Percentiles rank a stretch among this genome's conserved stretches.
Conservation (phyloP, 1,140 invertebrate species). For the Pseudomyrmex gracilis region DNA sequence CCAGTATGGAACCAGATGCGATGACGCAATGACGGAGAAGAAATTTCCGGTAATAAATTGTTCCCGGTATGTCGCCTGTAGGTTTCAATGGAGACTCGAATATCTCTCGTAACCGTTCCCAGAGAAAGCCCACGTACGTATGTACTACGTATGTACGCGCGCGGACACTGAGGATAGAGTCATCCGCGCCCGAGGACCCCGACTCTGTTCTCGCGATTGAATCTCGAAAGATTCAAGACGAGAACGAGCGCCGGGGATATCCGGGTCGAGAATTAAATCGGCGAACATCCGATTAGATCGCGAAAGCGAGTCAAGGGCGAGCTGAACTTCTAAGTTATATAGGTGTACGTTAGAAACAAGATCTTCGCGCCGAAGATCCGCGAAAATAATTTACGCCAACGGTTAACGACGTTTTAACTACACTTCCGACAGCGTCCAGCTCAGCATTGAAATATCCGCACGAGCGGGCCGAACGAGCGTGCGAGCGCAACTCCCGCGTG, state of each 20-base stretch:
- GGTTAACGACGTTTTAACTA: conserved; percentile 47
- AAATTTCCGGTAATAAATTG: conserved; percentile 76
- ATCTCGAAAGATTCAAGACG: not conserved
- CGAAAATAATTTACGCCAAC: conserved; percentile 39
- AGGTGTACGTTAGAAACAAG: not conserved
- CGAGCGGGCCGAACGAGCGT: not conserved
- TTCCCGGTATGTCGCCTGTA: conserved; percentile 64
- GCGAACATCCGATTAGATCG: no score
- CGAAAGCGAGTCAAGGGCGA: not conserved
- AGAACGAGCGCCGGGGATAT: not conserved
- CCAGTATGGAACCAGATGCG: conserved; percentile 37
- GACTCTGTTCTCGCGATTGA: not conserved
- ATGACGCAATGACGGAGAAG: conserved; percentile 62
- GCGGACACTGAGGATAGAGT: not conserved
- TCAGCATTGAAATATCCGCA: conserved; percentile 24
- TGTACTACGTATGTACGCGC: not conserved
- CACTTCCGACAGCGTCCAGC: conserved; percentile 30
- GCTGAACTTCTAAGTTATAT: no score
- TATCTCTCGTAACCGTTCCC: conserved; percentile 69
- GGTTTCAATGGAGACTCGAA: conserved; percentile 70
- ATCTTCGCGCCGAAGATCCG: not conserved
- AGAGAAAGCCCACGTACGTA: conserved; percentile 56
- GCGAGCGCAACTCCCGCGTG: conserved; percentile 14
- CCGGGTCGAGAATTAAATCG: not conserved
- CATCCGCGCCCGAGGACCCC: not conserved